Base-by-base conservation (phyloP, 2,797 vertebrate genomes). In the Micrastur ruficollis region DNA sequence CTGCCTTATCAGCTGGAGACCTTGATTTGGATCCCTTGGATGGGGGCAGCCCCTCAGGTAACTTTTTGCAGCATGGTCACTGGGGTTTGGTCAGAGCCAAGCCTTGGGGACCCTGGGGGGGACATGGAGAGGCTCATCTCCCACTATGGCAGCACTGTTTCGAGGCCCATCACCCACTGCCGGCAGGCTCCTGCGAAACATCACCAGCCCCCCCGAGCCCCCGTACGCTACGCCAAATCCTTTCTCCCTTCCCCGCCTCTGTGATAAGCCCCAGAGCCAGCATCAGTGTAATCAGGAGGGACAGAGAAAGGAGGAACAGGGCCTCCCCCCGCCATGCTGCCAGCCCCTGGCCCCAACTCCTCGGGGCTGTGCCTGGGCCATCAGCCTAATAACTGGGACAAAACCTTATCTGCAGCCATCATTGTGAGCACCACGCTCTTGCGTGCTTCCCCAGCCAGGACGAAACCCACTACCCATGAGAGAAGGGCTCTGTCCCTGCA, bases 391-490 rank as follows among this genome's bases (percentile, higher is more conserved):
- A 91, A 91, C 42, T 75, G 82, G 81, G 87, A 94, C 82, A 75
- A 72, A 86, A 47, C 18, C 16, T 68, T 16, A 81, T 81, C 38
- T 17, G 38, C 73, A 74, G 58, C 34, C 4, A 53, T 21, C 36
- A 12, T 62, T 0, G 0, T 0, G 1, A 34, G 73, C 0, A 0
- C 58, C 75, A 73, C 0, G 0, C 63, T 83, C 63, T 79, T 12
- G 44, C 6, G 1, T 0, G 3, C 52, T 26, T 31, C 52, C 49
- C 29, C 11, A 4, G 52, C 31, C 73, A 50, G 46, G 53, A 52
- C 23, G 55, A 81, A 72, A 81, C 40, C 31, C 83, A 29, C 53
- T 19, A 7, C 11, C 53, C 59, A 2, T 1, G 55, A 70, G 25
- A 83, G 46, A 61, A 70, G 18, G 49, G 40, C 17, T 91, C 67